Base-by-base conservation (phyloP, 2,113 vertebrate genomes). In the Myodes glareolus region DNA sequence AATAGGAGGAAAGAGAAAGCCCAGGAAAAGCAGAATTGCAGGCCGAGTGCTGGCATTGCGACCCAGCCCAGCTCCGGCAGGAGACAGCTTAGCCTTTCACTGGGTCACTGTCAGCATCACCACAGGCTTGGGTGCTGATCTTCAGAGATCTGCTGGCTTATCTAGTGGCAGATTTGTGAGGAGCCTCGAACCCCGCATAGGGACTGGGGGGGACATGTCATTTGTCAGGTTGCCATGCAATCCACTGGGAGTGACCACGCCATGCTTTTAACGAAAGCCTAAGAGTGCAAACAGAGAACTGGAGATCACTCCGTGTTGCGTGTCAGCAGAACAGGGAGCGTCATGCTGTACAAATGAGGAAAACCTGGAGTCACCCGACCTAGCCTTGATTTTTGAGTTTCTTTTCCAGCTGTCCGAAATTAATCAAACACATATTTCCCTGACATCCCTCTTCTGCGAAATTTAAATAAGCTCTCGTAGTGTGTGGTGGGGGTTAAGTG, bases 341-440 rank as follows among this genome's bases (percentile, higher is more conserved):
- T 7, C 50, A 9, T 12, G 10, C 5, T 72, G 92, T 52, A 12
- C 70, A 72, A 90, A 82, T 9, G 76, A 52, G 77, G 29, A 81
- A 1, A 55, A 73, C 90, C 85, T 88, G 85, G 47, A 85, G 68
- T 90, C 50, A 61, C 42, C 19, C 5, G 19, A 76, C 88, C 72
- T 85, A 92, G 81, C 50, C 58, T 93, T 96, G 77, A 94, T 82
- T 91, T 82, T 93, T 39, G 70, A 50, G 27, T 90, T 45, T 10
- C 39, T 77, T 87, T 52, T 96, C 63, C 73, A 95, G 63, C 92
- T 93, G 87, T 93, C 65, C 42, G 70, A 84, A 52, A 88, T 88
- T 45, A 90, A 95, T 92, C 68, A 93, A 95, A 65, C 91, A 73
- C 82, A 76, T 94, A 89, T 80, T 96, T 97, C 55, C 89, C 25